Base-by-base conservation (phyloP, 2,797 vertebrate species). In the Enteromius treurensis region DNA sequence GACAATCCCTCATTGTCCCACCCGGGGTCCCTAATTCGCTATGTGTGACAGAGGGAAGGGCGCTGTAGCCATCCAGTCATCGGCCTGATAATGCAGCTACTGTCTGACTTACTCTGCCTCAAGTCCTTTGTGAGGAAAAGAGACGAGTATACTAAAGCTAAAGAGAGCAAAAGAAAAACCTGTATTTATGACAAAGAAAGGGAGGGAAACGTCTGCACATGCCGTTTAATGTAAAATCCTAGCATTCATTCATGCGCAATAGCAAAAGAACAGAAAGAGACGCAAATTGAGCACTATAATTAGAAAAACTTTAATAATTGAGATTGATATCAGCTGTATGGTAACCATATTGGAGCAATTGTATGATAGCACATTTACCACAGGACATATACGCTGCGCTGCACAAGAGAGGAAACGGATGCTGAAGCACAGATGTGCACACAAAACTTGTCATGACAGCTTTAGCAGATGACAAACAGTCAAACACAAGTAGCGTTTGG, bases 1-100 rank as follows among this genome's bases (percentile, higher is more conserved):
- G 8, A 93, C 92, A 94, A 87, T 89, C 90, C 79, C 86, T 91
- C 89, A 92, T 93, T 94, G 93, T 94, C 90, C 90, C 17, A 37
- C 65, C 86, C 85, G 89, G 92, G 92, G 91, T 91, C 77, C 77
- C 85, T 92, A 92, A 93, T 92, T 92, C 91, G 87, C 88, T 81
- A 87, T 88, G 90, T 93, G 92, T 93, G 91, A 91, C 91, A 88
- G 85, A 90, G 83, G 86, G 77, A 85, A 88, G 78, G 81, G 83
- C 84, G 71, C 55, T 84, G 78, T 81, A 81, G 85, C 80, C 49
- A 53, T 86, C 76, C 67, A 82, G 82, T 82, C 87, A 85, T 78
- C 79, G 45, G 73, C 79, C 69, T 87, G 89, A 92, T 90, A 90
- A 88, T 90, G 88, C 83, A 88, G 81, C 89, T 87, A 90, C 89